Evolutionary conservation across 1,140 invertebrate species (phyloP).

Genomic region (Papilio machaon): DNA sequence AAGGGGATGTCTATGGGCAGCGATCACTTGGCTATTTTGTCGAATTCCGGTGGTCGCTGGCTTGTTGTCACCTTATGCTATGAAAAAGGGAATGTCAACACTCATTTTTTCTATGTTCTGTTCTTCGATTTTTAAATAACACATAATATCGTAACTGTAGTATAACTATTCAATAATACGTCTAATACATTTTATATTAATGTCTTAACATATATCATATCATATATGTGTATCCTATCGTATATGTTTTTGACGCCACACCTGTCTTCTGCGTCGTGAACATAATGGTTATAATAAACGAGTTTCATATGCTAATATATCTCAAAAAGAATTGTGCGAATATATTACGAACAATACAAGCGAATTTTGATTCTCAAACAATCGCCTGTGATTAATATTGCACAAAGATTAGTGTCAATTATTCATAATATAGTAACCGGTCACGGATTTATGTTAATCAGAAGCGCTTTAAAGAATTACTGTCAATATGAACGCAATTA

Average conservation of each 20-base stretch:
- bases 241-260: background rate
- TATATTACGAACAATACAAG: slow-evolving; percentile 22
- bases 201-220: background rate
- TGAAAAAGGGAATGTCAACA: too few species aligned
- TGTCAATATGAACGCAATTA: slow-evolving; percentile 37
- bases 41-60: too few species aligned
- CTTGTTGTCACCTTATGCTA: too few species aligned
- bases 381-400: slow-evolving; percentile 31
- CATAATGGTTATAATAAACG: background rate
- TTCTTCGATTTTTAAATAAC: too few species aligned
- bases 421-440: slow-evolving; percentile 31
- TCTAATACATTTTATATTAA: background rate
- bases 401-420: slow-evolving; percentile 30
- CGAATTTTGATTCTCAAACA: slow-evolving; percentile 24
- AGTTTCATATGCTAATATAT: slow-evolving; percentile 27
- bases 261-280: slow-evolving; percentile 1
- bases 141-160: background rate
- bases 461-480: slow-evolving; percentile 30
- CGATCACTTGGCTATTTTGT: too few species aligned
- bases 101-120: too few species aligned
- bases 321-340: slow-evolving; percentile 14
- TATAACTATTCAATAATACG: background rate
- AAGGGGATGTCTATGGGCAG: too few species aligned
- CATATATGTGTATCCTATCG: background rate
- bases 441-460: slow-evolving; percentile 35